Conservation (phyloP, 1,140 invertebrate genomes). For the Brachionus rubens region DNA sequence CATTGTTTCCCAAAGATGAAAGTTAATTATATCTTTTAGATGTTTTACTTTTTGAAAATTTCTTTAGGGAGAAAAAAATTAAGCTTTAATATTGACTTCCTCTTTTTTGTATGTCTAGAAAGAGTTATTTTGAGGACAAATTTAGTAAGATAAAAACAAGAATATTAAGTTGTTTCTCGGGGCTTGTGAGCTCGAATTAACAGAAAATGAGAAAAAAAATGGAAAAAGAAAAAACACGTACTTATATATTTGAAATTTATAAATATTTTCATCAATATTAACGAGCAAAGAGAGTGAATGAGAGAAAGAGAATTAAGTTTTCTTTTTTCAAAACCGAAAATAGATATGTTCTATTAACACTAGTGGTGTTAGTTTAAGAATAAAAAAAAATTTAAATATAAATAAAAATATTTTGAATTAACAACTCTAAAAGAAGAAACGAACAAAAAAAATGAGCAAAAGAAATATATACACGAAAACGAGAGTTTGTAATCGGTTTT, state of each 20-base stretch:
- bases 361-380: constrained; percentile 31
- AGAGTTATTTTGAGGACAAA: too few species aligned
- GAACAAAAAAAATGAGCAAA: not conserved
- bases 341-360: constrained; percentile 13
- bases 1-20: too few species aligned
- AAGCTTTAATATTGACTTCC: too few species aligned
- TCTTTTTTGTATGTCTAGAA: too few species aligned
- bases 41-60: too few species aligned
- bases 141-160: too few species aligned
- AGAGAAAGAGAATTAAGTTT: not conserved
- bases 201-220: not conserved
- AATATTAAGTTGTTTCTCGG: too few species aligned
- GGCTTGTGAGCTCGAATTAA: too few species aligned
- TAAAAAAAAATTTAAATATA: too few species aligned
- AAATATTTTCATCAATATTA: constrained; percentile 43
- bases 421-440: constrained; percentile 33
- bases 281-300: not conserved
- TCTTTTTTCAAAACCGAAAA: not conserved
- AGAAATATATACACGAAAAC: not conserved
- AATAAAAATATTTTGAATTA: constrained; percentile 39
- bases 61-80: too few species aligned
- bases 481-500: constrained; percentile 18
- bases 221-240: constrained; percentile 15
- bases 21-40: too few species aligned
- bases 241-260: constrained; percentile 38